Evolutionary conservation across 2,888 invertebrate genomes (phyloP), one percentile per base, ranked within the genome.

Genomic region (Glaucopsyche alexis): DNA sequence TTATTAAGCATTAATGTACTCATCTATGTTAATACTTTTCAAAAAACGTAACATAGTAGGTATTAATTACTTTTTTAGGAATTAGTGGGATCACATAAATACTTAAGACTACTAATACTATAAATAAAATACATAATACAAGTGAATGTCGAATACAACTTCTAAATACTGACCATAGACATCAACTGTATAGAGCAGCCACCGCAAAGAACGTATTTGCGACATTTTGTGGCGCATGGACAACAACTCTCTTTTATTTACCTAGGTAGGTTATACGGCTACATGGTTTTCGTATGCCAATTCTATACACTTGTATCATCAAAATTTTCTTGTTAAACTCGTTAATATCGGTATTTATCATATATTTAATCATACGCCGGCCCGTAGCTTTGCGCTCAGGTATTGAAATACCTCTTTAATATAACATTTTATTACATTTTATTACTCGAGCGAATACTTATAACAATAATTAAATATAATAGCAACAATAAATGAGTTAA

Each of bases 21-120:
- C 29, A 29, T 29, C 4, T 29, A 29, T 29, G 29, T 29, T 29
- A 0, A 29, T 42, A 7, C 42, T 42, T 42, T 42, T 42, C 42
- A 6, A 42, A 6, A 7, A 42, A 42, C 42, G 7, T 8, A 42
- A 42, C 8, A 42, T 8, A 42, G 42, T 42, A 42, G 29, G 29
- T 29, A 29, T 29, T 29, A 29, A 29, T 29, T 29, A 29, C 19
- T 13, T 9, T 40, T 66, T 2, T 42, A 45, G 29, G 29, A 45
- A 38, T 14, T 13, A 69, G 19, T 47, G 14, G 29, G 29, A 69
- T 69, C 29, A 69, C 69, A 67, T 19, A 47, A 69, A 49, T 4
- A 19, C 47, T 67, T 67, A 67, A 16, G 8, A 47, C 47, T 67
- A 67, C 67, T 67, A 67, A 67, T 67, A 69, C 69, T 49, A 49